These are phyloP conservation scores for Galago senegalensis DNA, from an alignment of 2,797 vertebrate genomes.

Conservation along the genomic window DNA sequence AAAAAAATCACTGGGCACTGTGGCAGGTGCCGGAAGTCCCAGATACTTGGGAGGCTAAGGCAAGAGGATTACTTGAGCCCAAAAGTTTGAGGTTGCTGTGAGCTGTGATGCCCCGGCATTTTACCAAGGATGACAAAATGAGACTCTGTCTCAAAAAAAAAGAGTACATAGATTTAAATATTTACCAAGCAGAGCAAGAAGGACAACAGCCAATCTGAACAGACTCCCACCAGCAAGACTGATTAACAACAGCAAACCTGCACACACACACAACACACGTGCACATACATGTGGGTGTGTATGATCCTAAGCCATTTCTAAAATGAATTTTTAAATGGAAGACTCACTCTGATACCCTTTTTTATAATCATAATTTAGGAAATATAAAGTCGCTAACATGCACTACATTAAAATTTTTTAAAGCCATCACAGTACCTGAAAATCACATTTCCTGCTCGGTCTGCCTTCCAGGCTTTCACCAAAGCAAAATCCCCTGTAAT, in stretches of 20 bases:
- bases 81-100: no score
- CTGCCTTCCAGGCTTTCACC: conserved; percentile 98
- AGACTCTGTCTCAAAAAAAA: not conserved
- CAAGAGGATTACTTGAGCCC: no score
- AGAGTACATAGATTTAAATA: not conserved
- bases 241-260: not conserved
- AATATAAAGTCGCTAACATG: not conserved
- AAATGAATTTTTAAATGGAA: not conserved
- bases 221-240: not conserved
- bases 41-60: no score
- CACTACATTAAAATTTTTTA: not conserved
- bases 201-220: not conserved
- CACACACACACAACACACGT: not conserved
- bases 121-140: no score
- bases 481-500: conserved; percentile 98
- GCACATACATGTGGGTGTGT: accelerated
- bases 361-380: not conserved
- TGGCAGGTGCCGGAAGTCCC: no score
- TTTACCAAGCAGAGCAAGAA: not conserved
- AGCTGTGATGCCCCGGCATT: no score
- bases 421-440: conserved; percentile 93
- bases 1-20: no score
- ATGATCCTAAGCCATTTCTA: not conserved
- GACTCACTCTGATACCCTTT: not conserved
- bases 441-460: conserved; percentile 96